Evolutionary conservation across 2,797 vertebrate genomes (phyloP), one percentile per base, ranked within the genome.

Genomic region (Sarcophilus harrisii): DNA sequence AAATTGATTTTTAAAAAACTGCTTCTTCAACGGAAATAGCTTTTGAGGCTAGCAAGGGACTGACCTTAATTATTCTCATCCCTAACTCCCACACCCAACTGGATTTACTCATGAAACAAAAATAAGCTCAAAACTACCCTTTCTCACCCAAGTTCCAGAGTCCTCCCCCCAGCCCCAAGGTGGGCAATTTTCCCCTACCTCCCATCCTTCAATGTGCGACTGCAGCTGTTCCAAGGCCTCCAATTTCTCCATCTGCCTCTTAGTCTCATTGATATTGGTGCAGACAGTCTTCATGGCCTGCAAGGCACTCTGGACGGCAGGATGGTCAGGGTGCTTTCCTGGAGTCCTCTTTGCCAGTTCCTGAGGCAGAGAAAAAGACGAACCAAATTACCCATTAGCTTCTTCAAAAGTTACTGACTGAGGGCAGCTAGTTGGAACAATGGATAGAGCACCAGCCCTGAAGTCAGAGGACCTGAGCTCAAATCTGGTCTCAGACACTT

Each of bases 141-240:
- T 92, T 49, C 90, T 24, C 29, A 28, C 66, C 14, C 93, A 45
- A 9, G 45, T n/a, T 66, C 66, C 2, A 1, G 0, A 10, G 59
- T 27, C 16, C 92, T 9, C 0, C 13, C 13, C 54, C 10, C 28
- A n/a, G 52, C 57, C 60, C 0, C 81, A 30, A 18, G 24, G 32
- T 90, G 3, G 30, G 38, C 9, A 12, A 59, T 0, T 16, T n/a
- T 12, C 55, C 12, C 1, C 8, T 98, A 99, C 99, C 99, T 99
- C 99, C 99, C 99, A 99, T 98, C 99, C 99, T 98, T 99, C 99
- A 9, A 99, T 99, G 98, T 99, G 99, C 1, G 99, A 99, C 99
- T 99, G 99, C 96, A 99, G 98, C 98, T 99, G 99, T 96, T 99
- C 99, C 66, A 99, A 98, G n/a, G 99, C 99, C 97, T 99, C 99